Conservation (phyloP, 2,888 invertebrate genomes). For the Eristalis arbustorum region DNA sequence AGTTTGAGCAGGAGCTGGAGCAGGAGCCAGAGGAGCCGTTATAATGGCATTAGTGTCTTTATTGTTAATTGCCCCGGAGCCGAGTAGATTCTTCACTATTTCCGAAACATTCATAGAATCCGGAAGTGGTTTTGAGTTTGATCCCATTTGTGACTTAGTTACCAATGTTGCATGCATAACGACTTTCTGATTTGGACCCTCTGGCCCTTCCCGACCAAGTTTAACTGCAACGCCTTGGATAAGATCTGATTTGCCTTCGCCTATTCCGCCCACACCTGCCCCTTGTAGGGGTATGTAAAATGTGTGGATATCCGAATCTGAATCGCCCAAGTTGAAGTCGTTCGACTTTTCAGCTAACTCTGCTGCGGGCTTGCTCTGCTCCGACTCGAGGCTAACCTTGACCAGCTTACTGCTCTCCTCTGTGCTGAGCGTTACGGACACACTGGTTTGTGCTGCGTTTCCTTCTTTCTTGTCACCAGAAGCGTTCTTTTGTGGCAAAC, state of each 20-base stretch:
- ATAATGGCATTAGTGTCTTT: conserved; percentile 42
- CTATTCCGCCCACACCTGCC: conserved; percentile 75
- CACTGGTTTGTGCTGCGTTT: conserved; percentile 76
- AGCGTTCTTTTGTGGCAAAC: conserved; percentile 73
- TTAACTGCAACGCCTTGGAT: conserved; percentile 86
- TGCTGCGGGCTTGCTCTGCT: conserved; percentile 72
- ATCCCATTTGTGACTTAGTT: conserved; percentile 82
- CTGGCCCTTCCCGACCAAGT: conserved; percentile 84
- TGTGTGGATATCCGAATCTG: conserved; percentile 82
- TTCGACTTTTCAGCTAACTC: conserved; percentile 47
- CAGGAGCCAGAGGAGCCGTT: conserved; percentile 15
- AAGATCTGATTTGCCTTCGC: conserved; percentile 77
- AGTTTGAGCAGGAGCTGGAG: conserved; percentile 12
- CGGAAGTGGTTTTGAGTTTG: conserved; percentile 78
- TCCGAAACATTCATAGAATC: conserved; percentile 79
- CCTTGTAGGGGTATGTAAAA: conserved; percentile 85
- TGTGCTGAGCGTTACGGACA: conserved; percentile 79
- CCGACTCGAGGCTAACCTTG: conserved; percentile 82
- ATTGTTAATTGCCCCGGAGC: conserved; percentile 72
- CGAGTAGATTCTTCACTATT: conserved; percentile 78
- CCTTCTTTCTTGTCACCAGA: conserved; percentile 73
- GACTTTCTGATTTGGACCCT: conserved; percentile 84
- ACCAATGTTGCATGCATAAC: conserved; percentile 84
- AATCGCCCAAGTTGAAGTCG: conserved; percentile 79
- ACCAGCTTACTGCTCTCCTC: conserved; percentile 81